A percentile compares a stretch with the other conserved stretches of the same genome.
Conservation (phyloP, 2,888 invertebrate genomes). For the Standfussiana lucernea region DNA sequence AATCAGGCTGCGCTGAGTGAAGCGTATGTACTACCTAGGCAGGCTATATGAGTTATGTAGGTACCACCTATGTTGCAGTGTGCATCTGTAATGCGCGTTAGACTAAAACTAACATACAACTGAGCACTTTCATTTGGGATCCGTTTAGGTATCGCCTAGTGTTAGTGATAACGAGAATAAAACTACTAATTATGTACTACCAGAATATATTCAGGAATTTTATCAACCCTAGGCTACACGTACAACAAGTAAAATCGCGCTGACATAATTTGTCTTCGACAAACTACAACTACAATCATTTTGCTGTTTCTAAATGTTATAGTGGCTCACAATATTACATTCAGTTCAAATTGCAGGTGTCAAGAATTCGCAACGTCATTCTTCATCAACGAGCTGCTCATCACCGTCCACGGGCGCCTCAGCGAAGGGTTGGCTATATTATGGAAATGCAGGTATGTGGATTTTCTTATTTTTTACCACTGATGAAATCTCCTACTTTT, state of each 20-base stretch:
- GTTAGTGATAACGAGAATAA: not conserved
- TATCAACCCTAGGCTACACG: not conserved
- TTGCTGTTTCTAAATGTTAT: not conserved
- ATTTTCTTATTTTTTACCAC: not conserved
- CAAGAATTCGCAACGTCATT: not conserved
- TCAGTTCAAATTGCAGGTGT: not conserved
- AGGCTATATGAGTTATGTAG: not conserved
- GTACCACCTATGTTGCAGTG: not conserved
- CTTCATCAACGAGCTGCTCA: too few species aligned
- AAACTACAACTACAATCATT: too few species aligned
- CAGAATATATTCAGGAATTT: too few species aligned
- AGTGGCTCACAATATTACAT: not conserved
- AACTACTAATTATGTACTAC: not conserved
- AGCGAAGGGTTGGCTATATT: too few species aligned
- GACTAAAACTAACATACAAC: not conserved
- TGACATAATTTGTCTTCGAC: not conserved
- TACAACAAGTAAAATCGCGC: not conserved
- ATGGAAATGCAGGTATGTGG: not conserved
- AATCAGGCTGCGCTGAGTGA: not conserved
- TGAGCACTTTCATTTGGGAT: not conserved
- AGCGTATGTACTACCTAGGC: not conserved
- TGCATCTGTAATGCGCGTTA: not conserved
- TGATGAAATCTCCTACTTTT: not conserved
- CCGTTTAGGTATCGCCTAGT: not conserved
- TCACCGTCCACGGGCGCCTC: too few species aligned